phyloP scores from a whole-genome alignment of 2,113 vertebrate genomes.

The Oriolus oriolus region DNA sequence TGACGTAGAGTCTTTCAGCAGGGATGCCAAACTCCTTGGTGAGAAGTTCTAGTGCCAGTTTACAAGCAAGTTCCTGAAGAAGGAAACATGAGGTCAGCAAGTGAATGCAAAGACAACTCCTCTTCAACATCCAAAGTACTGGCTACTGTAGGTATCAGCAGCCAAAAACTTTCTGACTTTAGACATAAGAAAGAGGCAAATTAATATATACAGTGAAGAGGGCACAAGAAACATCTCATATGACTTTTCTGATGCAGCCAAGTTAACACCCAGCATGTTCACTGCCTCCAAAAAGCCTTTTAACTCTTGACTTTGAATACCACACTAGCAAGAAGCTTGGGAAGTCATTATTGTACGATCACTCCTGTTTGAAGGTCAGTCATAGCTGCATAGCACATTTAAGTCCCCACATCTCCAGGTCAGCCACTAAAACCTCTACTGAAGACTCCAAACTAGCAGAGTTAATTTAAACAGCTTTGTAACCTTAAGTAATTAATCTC shows the following conservation, averaged over 20 bases:
- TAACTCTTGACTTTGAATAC: background rate
- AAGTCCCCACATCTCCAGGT: background rate
- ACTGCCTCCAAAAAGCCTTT: background rate
- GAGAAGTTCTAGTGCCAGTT: conserved; percentile 92
- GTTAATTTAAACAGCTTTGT: background rate
- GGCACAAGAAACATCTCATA: background rate
- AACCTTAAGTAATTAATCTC: background rate
- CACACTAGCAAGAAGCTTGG: background rate
- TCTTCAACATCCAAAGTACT: background rate
- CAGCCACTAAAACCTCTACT: background rate
- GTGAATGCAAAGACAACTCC: background rate
- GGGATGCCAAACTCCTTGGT: conserved; percentile 93
- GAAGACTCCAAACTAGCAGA: background rate
- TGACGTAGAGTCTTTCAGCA: conserved; percentile 92
- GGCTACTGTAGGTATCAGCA: background rate
- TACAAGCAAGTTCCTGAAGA: conserved; percentile 88
- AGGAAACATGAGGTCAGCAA: background rate
- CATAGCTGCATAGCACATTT: background rate
- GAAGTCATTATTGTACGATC: background rate
- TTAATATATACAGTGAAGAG: background rate
- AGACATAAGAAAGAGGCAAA: background rate
- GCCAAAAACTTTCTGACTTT: background rate
- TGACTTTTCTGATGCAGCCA: background rate
- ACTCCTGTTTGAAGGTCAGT: background rate
- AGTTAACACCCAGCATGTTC: background rate